Conservation (phyloP, 2,888 invertebrate genomes). For the Hartigia nigra region DNA sequence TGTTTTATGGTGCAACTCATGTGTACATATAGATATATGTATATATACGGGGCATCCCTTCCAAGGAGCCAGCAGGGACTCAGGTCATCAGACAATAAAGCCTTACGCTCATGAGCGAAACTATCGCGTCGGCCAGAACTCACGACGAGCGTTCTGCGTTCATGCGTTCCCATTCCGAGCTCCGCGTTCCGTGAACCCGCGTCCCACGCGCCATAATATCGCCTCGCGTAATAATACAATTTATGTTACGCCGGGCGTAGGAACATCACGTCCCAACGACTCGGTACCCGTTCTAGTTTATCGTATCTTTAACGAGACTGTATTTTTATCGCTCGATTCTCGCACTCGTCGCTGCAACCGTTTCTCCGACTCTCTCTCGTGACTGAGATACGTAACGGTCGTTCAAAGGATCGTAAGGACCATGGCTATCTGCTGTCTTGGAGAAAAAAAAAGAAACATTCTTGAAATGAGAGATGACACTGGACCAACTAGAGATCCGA, state of each 20-base stretch:
- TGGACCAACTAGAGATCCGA: neutral
- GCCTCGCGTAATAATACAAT: conserved; percentile 2
- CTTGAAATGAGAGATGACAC: neutral
- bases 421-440: neutral
- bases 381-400: neutral
- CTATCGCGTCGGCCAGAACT: neutral
- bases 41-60: neutral
- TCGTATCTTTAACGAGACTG: neutral
- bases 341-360: neutral
- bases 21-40: neutral
- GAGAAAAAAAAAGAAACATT: neutral
- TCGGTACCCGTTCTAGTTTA: neutral
- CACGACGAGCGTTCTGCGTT: neutral
- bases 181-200: neutral
- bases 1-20: neutral
- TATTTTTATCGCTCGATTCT: neutral
- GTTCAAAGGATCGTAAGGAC: neutral
- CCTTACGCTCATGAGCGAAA: conserved; percentile 4
- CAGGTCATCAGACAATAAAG: neutral
- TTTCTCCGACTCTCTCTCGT: too few species aligned
- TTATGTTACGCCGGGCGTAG: neutral
- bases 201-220: neutral
- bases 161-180: neutral
- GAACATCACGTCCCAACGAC: neutral
- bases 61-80: neutral